Base-by-base conservation (phyloP, 2,797 vertebrate species). In the Gymnodraco acuticeps region DNA sequence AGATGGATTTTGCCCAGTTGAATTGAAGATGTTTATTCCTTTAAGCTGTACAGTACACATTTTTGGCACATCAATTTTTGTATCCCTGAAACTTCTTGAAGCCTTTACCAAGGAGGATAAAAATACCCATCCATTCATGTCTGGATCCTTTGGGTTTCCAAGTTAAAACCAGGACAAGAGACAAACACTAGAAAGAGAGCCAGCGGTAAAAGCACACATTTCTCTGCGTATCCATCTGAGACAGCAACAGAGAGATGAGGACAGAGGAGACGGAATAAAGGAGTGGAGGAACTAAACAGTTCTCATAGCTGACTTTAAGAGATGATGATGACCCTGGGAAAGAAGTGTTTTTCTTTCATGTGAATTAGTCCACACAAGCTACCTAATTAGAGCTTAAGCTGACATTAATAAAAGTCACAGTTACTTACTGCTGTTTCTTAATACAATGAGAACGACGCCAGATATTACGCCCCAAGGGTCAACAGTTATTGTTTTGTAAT, bases 101-200 rank as follows among this genome's bases (percentile, higher is more conserved):
- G 3, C 55, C 72, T 82, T 38, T 58, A 53, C 68, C 8, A 55
- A 68, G 48, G 19, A 76, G 33, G 54, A 72, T 77, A 72, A 69
- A 83, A 83, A 85, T 71, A 79, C 66, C 69, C 41, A 65, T 19
- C 68, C 76, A 66, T 47, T 11, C 52, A 61, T 53, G 64, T 75
- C 13, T 81, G 78, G 42, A 75, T 84, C 75, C 67, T 63, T 33
- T 66, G 72, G 76, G 84, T 38, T 85, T 86, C 42, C 17, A 19
- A 64, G 56, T 68, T 77, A 68, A 76, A 88, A 89, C 66, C 50
- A 76, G 74, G 61, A 75, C 71, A 85, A 61, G 58, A 86, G 50
- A 76, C 12, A 80, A 64, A 80, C 70, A 70, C 58, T 75, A 38
- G 42, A 50, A 89, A 75, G 42, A 83, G 52, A 81, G 56, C 51